Conservation (phyloP, 2,113 vertebrate genomes). For the Mormyrus lacerda region DNA sequence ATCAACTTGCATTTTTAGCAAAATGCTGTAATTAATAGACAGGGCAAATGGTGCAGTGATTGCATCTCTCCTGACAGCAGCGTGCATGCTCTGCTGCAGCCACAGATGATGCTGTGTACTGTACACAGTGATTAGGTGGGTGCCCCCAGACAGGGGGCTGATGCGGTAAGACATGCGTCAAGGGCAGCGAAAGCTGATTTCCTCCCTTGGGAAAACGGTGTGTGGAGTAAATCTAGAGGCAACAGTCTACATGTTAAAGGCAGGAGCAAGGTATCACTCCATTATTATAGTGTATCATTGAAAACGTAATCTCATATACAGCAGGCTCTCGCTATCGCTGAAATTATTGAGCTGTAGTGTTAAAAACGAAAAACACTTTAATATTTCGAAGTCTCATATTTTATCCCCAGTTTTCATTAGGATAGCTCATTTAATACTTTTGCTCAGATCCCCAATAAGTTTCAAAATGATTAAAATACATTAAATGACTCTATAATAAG, state of each 20-base stretch:
- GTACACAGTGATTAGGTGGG: background rate
- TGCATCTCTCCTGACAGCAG: background rate
- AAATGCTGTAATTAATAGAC: background rate
- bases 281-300: background rate
- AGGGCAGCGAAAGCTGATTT: background rate
- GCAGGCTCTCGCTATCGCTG: background rate
- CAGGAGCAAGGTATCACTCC: background rate
- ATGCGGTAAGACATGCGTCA: slow-evolving; percentile 1
- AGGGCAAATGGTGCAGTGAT: background rate
- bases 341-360: background rate
- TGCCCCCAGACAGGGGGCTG: background rate
- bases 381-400: background rate
- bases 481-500: background rate
- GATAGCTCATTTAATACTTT: background rate
- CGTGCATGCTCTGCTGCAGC: background rate
- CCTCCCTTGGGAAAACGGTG: background rate
- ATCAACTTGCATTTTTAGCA: background rate
- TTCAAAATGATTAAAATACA: background rate
- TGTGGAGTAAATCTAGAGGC: background rate
- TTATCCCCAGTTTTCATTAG: background rate
- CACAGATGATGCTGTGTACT: background rate
- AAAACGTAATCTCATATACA: background rate
- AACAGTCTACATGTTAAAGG: background rate
- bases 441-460: background rate
- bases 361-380: background rate